Evolutionary conservation across 2,888 invertebrate genomes (phyloP), one percentile per base, ranked within the genome.

Genomic region (Meteorus cinctellus): DNA sequence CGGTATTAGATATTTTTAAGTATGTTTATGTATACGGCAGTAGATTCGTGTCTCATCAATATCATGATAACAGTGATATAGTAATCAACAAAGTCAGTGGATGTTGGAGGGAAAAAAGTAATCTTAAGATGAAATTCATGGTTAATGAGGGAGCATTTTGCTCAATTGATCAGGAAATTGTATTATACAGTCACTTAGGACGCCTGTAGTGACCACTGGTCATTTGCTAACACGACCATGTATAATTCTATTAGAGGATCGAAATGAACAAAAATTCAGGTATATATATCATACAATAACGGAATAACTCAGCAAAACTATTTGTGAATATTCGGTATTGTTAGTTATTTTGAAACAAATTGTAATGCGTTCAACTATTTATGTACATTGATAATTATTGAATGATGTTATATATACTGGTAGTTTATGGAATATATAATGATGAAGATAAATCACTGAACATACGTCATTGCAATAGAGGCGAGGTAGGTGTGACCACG

Each of bases 121-220:
- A 63, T 62, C 1, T 12, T 8, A 8, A 10, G 2, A 34, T 12
- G 1, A 6, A 6, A 3, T 45, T 45, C 41, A 34, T 63, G 27
- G 34, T 12, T 63, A 16, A 63, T 63, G 19, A 5, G 63, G 65
- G 78, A 73, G 77, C 67, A 72, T 69, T 83, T 81, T 78, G 81
- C 81, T 84, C 84, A 86, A 85, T 87, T 83, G 83, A 78, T 82
- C 76, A 75, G 81, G 83, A 84, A 82, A 78, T 78, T 81, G 79
- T 81, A 77, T 81, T 84, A 79, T 82, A 74, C 77, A 24, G 62
- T 77, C 65, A 74, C 68, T 65, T 55, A 19, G 24, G 83, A 83
- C 82, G 81, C 89, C 89, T 79, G 85, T 84, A 75, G 89, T 3
- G 84, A 89, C 89, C 89, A 83, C 82, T 85, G 89, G 89, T 86